phyloP scores from a whole-genome alignment of 2,797 vertebrate genomes.

The Brachymystax lenok region DNA sequence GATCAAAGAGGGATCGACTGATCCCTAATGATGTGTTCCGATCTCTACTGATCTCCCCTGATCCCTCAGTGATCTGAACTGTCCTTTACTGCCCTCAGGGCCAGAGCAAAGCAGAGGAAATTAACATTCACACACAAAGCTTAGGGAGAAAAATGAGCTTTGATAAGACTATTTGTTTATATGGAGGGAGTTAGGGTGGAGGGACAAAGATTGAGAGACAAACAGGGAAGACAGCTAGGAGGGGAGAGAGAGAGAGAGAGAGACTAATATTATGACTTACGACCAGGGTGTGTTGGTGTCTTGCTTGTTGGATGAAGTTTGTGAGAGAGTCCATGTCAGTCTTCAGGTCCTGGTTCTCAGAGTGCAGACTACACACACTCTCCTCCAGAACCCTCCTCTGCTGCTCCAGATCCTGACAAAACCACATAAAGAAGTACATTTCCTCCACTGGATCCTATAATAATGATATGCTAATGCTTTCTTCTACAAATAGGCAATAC shows the following conservation, averaged over 20 bases:
- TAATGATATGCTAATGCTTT: background rate
- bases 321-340: constrained; percentile 35
- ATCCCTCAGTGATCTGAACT: constrained; percentile 49
- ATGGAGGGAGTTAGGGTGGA: background rate
- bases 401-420: constrained; percentile 46
- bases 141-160: background rate
- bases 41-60: constrained; percentile 54
- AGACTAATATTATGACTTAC: constrained; percentile 41
- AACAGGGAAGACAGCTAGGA: background rate
- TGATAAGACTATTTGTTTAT: too few relatives aligned
- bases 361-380: constrained; percentile 30
- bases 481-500: background rate
- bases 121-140: constrained; percentile 29
- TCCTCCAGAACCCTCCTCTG: constrained; percentile 40
- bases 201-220: background rate
- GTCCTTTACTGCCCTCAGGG: constrained; percentile 35
- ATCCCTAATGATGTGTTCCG: constrained; percentile 56
- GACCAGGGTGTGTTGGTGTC: constrained; percentile 28
- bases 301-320: constrained; percentile 29
- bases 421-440: constrained; percentile 17
- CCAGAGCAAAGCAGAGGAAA: constrained; percentile 46
- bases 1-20: constrained; percentile 55
- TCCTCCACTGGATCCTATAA: too few relatives aligned
- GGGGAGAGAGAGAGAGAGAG: background rate
- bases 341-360: constrained; percentile 52